phyloP scores from a whole-genome alignment of 2,888 invertebrate species.

The Acleris literana region DNA sequence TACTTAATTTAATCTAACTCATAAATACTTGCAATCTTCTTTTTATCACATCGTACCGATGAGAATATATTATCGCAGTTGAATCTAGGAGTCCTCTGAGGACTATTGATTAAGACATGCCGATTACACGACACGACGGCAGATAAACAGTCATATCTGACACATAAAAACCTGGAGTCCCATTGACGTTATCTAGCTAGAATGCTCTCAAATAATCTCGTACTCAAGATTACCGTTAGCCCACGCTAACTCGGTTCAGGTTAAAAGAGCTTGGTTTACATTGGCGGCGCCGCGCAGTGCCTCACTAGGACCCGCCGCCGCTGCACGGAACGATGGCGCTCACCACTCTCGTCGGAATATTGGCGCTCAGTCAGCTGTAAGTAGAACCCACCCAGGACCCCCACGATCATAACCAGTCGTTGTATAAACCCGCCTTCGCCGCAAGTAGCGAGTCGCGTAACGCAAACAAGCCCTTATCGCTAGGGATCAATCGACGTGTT shows the following conservation, averaged over 20 bases:
- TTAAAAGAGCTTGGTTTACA: constrained; percentile 37
- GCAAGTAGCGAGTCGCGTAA: constrained; percentile 11
- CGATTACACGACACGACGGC: no score
- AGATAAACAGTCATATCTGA: not conserved
- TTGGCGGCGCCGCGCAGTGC: constrained; percentile 49
- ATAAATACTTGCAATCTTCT: not conserved
- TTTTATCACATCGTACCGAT: not conserved
- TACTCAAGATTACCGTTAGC: constrained; percentile 56
- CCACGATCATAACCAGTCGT: not conserved
- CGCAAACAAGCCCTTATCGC: constrained; percentile 31
- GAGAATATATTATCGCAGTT: not conserved
- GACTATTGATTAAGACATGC: no score
- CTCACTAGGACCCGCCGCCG: constrained; percentile 50
- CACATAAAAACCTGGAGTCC: constrained; percentile 30
- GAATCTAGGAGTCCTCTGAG: no score
- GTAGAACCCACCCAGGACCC: constrained; percentile 45
- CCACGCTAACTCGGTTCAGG: constrained; percentile 19
- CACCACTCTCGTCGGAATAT: constrained; percentile 57
- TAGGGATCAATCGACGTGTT: constrained; percentile 13
- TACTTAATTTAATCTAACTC: not conserved
- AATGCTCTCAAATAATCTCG: constrained; percentile 40
- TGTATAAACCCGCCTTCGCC: constrained; percentile 11
- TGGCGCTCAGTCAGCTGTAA: constrained; percentile 70
- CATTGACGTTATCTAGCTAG: constrained; percentile 52
- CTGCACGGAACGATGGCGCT: constrained; percentile 58